phyloP scores from a whole-genome alignment of 2,797 vertebrate species.

The Clarias pachynema region DNA sequence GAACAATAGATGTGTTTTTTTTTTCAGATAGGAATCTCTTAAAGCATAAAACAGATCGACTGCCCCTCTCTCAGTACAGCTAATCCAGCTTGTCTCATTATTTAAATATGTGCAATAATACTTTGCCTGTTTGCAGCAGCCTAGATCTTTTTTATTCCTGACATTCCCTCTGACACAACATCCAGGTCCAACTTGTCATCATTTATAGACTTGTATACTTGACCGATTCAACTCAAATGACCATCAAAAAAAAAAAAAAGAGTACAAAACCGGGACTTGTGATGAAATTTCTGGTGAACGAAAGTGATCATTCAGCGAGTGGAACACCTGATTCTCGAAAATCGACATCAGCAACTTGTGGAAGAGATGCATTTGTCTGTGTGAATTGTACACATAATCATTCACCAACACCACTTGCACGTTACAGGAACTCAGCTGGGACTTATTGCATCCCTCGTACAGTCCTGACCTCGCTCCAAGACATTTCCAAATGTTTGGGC shows the following conservation, averaged over 20 bases:
- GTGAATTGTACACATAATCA: no score
- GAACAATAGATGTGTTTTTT: background rate
- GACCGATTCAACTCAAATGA: background rate
- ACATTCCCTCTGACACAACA: background rate
- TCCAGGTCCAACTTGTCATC: background rate
- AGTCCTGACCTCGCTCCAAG: no score
- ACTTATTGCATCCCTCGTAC: no score
- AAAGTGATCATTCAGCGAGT: no score
- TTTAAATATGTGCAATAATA: background rate
- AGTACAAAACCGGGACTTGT: no score
- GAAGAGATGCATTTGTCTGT: no score
- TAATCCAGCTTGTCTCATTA: background rate
- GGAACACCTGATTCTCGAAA: no score
- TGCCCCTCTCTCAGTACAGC: background rate
- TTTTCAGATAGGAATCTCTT: background rate
- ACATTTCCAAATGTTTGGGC: no score
- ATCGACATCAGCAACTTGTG: no score
- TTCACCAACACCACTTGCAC: no score
- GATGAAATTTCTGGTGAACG: no score
- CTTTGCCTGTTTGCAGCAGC: background rate
- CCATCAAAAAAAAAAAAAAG: background rate
- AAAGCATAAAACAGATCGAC: background rate
- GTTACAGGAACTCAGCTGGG: no score
- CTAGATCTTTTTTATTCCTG: background rate
- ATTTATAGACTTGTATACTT: background rate